These are phyloP conservation scores for Apotomis capreana DNA, from an alignment of 2,888 invertebrate species.

Conservation along the genomic window DNA sequence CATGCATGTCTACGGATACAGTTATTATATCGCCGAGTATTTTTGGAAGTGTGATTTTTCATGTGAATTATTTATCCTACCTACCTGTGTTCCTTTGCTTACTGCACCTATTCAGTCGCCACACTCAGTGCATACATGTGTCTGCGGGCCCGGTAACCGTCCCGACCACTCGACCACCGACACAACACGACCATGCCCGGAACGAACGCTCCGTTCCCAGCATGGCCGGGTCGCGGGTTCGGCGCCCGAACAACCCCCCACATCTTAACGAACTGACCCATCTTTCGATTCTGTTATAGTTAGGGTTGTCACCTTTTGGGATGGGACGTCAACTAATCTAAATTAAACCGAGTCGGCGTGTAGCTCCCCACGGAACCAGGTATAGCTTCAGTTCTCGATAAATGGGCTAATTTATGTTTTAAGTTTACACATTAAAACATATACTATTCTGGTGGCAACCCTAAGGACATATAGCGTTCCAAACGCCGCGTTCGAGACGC, in stretches of 20 bases:
- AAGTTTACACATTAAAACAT: conserved; percentile 10
- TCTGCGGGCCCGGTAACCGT: conserved; percentile 13
- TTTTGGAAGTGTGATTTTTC: conserved; percentile 77
- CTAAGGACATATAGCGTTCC: conserved; percentile 20
- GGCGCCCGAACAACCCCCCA: conserved; percentile 1
- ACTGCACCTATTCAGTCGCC: conserved; percentile 64
- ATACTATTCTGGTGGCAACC: conserved; percentile 34
- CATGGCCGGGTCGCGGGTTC: neutral
- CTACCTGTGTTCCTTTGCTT: conserved; percentile 78
- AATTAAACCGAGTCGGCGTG: conserved; percentile 22
- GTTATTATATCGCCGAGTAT: conserved; percentile 69
- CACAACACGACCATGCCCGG: too few species aligned
- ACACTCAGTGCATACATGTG: conserved; percentile 51
- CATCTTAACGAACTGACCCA: conserved; percentile 37
- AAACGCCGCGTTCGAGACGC: conserved; percentile 26
- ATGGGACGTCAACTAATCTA: conserved; percentile 23
- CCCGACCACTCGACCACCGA: too few species aligned
- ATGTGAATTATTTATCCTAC: conserved; percentile 79
- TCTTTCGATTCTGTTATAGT: conserved; percentile 9
- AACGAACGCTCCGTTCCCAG: too few species aligned
- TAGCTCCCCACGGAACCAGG: conserved; percentile 39
- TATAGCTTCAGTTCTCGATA: conserved; percentile 27
- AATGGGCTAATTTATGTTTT: conserved; percentile 30
- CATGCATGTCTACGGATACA: conserved; percentile 71
- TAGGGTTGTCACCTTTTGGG: conserved; percentile 36